Evolutionary conservation across 2,888 invertebrate genomes (phyloP), one percentile per base, ranked within the genome.

Genomic region (Machimus atricapillus): DNA sequence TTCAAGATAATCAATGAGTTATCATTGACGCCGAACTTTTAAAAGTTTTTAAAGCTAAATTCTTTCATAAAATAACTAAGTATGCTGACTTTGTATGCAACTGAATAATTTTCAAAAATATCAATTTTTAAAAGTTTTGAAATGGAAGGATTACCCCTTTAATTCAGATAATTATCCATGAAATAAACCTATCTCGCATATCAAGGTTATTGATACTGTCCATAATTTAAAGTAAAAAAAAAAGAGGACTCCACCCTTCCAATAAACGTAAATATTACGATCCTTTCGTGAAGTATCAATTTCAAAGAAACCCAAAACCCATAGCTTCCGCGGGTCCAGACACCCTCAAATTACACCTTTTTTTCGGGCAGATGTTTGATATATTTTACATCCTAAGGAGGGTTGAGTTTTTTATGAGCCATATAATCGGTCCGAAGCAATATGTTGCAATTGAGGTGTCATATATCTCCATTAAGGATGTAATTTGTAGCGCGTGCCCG

Each of bases 401-500:
- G 78, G 78, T 40, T 78, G 78, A 43, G 23, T 78, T 78, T 78
- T 78, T 82, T 31, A 66, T 14, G 66, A 79, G 37, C 58, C 82
- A 19, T 56, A 37, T 82, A 82, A 82, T 82, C 66, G 82, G 82
- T 37, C 37, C 58, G 66, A 19, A 52, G 79, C 82, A 66, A 82
- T 82, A 66, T 58, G 27, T 58, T 82, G 19, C 82, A 82, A 82
- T 82, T 82, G 82, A 82, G 82, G 82, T 82, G 82, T 82, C 82
- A 82, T 66, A 82, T 82, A 82, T 58, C 82, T 66, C 66, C 66
- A 82, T 82, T 82, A 58, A 82, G 52, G 58, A 58, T 37, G 66
- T 82, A 82, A 82, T 82, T 82, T 82, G 82, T 66, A 82, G 58
- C 82, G 66, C 82, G 82, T 82, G 82, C 66, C 66, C 58, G 40